Evolutionary conservation across 2,797 vertebrate genomes (phyloP).

Genomic region (Orientallactaga sibirica): DNA sequence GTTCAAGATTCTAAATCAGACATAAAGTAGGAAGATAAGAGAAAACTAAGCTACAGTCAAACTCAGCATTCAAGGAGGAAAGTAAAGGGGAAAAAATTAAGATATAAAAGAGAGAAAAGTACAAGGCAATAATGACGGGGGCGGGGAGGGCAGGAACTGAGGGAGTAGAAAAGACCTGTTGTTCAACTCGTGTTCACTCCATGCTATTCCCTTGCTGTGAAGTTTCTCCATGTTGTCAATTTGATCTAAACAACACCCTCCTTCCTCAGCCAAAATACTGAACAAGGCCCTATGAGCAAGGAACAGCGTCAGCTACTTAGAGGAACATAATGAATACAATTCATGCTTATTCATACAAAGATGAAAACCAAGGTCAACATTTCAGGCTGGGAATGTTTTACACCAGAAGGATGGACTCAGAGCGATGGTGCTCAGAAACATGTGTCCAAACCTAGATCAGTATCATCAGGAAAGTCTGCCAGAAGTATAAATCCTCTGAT

Average conservation of each 20-base stretch:
- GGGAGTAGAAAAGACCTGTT: background rate
- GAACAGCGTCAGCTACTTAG: background rate
- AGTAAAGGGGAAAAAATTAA: background rate
- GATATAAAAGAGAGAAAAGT: background rate
- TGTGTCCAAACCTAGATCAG: no score
- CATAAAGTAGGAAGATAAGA: background rate
- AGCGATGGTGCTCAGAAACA: background rate
- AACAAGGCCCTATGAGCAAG: background rate
- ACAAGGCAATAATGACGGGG: background rate
- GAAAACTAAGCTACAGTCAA: background rate
- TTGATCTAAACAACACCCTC: background rate
- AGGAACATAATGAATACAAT: slow-evolving; percentile 31
- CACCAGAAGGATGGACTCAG: background rate
- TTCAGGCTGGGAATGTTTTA: background rate
- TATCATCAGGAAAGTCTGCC: background rate
- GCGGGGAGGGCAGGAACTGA: background rate
- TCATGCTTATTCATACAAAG: background rate
- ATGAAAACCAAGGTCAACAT: background rate
- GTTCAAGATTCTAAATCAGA: background rate
- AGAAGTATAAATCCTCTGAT: background rate
- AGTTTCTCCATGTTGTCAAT: background rate
- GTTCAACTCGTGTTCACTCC: background rate
- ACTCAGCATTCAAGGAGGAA: background rate
- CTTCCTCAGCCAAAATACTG: background rate
- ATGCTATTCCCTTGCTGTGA: background rate